These are phyloP conservation scores for Anagyrus pseudococci DNA, from an alignment of 2,888 invertebrate species.

Conservation along the genomic window DNA sequence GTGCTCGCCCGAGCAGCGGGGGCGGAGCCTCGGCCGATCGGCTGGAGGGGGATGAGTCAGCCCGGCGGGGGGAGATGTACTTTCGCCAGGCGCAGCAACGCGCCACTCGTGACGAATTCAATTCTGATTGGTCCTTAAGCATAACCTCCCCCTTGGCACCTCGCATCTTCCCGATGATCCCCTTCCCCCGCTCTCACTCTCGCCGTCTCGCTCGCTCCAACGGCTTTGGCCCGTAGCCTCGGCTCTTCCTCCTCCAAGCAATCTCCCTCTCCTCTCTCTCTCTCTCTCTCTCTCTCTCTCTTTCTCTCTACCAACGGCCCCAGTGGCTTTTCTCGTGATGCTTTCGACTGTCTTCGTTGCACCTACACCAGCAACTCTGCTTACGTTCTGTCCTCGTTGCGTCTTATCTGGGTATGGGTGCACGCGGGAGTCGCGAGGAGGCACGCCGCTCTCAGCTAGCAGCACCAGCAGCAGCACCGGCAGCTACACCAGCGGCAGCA, in stretches of 20 bases:
- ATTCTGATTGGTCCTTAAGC: conserved; percentile 68
- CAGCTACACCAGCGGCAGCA: conserved; percentile 33
- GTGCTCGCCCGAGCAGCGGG: conserved; percentile 32
- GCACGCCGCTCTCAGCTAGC: no score
- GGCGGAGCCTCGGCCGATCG: conserved; percentile 37
- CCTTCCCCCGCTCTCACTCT: conserved; percentile 33
- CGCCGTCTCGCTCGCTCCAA: conserved; percentile 19
- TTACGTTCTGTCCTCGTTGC: conserved; percentile 19
- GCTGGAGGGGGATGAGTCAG: conserved; percentile 49
- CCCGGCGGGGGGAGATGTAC: conserved; percentile 54
- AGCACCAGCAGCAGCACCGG: conserved; percentile 41
- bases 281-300: conserved; percentile 39
- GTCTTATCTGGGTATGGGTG: conserved; percentile 4
- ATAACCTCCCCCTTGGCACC: conserved; percentile 58
- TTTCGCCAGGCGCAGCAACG: conserved; percentile 58
- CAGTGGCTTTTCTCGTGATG: conserved; percentile 11
- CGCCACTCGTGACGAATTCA: conserved; percentile 67
- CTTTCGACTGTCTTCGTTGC: no score
- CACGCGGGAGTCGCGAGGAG: conserved; percentile 41
- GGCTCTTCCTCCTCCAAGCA: conserved; percentile 32
- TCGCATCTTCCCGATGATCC: conserved; percentile 44
- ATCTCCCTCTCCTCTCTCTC: conserved; percentile 31
- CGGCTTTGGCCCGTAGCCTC: not conserved
- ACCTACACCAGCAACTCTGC: no score
- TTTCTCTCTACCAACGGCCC: conserved; percentile 32